A percentile compares a stretch with the other conserved stretches of the same genome.
Conservation (phyloP, 2,113 vertebrate genomes). For the Astatotilapia flaviijosephi region DNA sequence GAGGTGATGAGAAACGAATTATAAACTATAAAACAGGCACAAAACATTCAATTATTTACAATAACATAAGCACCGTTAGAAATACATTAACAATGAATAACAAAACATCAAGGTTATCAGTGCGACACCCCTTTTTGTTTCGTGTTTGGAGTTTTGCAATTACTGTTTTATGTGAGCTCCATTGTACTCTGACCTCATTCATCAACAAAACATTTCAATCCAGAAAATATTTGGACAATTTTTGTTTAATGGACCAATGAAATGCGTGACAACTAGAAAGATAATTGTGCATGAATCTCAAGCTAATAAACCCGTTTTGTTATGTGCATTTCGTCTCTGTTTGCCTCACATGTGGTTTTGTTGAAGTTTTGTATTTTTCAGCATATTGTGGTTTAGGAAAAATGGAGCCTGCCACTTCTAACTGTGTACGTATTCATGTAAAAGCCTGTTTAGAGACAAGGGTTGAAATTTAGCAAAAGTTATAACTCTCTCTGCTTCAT, state of each 20-base stretch:
- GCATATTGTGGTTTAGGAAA: neutral
- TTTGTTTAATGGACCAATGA: neutral
- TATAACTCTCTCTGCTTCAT: neutral
- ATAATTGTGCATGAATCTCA: neutral
- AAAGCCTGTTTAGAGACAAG: neutral
- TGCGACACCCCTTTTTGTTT: neutral
- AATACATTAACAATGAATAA: neutral
- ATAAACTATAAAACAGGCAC: neutral
- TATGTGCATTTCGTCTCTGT: accelerated
- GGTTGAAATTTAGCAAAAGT: neutral
- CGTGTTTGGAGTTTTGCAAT: neutral
- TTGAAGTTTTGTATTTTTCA: neutral
- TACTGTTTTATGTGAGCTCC: neutral
- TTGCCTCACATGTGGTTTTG: accelerated
- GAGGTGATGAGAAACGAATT: accelerated
- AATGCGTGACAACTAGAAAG: accelerated
- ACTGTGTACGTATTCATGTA: neutral
- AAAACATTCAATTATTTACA: neutral
- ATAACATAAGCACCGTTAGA: neutral
- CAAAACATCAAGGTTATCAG: neutral
- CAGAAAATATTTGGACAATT: neutral
- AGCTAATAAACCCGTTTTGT: neutral
- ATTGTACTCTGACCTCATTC: neutral
- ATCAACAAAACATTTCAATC: neutral
- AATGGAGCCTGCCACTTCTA: neutral